phyloP scores from a whole-genome alignment of 2,113 vertebrate genomes.

The Gopherus flavomarginatus region DNA sequence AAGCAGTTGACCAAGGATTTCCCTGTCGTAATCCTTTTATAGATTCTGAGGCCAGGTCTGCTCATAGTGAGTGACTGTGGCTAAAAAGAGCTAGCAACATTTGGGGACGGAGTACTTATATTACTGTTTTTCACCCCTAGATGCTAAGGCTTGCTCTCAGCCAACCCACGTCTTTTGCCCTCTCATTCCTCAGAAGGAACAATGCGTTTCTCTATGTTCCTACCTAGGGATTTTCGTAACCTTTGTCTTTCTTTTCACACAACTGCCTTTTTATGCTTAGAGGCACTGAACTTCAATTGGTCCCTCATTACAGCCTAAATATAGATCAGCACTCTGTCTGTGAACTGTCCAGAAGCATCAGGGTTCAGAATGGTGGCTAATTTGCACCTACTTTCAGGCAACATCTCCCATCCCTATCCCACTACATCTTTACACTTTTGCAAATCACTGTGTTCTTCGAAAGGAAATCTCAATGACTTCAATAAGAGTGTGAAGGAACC shows the following conservation, averaged over 20 bases:
- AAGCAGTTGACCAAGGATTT: not conserved
- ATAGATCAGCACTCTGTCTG: not conserved
- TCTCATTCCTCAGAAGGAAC: not conserved
- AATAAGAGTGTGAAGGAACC: not conserved
- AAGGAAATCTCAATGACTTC: not conserved
- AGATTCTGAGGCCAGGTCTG: not conserved
- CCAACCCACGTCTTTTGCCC: not conserved
- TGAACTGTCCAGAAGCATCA: not conserved
- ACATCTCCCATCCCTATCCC: accelerated
- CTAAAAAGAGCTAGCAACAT: not conserved
- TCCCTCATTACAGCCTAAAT: not conserved
- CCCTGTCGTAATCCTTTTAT: not conserved
- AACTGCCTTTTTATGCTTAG: not conserved
- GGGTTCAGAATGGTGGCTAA: not conserved
- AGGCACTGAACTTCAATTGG: not conserved
- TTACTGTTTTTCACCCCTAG: not conserved
- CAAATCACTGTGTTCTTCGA: not conserved
- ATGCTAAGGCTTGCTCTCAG: not conserved
- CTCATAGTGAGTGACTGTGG: not conserved
- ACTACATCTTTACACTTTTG: not conserved
- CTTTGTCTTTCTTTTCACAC: not conserved
- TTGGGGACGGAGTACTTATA: not conserved
- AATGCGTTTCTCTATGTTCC: not conserved
- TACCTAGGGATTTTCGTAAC: not conserved
- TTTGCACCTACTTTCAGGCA: not conserved